These are phyloP conservation scores for Drosophila histrio DNA, from an alignment of 2,888 invertebrate species.

Conservation along the genomic window DNA sequence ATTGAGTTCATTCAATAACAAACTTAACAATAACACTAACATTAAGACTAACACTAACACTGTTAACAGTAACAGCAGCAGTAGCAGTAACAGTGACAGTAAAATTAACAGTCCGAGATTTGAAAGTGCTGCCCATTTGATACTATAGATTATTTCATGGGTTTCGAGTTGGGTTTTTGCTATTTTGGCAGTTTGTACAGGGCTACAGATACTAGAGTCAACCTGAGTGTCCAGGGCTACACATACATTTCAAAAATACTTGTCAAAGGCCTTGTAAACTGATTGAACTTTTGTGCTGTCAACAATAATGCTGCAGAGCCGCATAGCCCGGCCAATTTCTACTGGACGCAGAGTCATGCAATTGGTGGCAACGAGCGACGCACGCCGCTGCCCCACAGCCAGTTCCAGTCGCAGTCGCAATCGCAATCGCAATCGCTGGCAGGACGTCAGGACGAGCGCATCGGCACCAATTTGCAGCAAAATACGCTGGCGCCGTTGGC, in stretches of 20 bases:
- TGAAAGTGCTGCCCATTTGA: conserved; percentile 6
- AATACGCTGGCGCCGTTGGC: conserved; percentile 86
- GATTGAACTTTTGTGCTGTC: conserved; percentile 58
- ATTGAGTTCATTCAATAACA: conserved; percentile 7
- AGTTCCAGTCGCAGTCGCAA: conserved; percentile 65
- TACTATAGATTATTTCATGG: conserved; percentile 26
- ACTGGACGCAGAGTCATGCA: conserved; percentile 91
- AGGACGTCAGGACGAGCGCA: conserved; percentile 76
- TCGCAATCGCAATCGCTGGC: conserved; percentile 53
- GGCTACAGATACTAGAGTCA: neutral
- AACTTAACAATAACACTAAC: conserved; percentile 2
- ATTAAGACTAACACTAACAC: conserved; percentile 6
- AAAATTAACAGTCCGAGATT: conserved; percentile 1
- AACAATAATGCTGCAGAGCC: conserved; percentile 70
- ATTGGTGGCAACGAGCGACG: conserved; percentile 86
- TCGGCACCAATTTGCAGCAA: conserved; percentile 86
- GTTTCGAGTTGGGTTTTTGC: neutral
- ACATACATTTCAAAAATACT: conserved; percentile 6
- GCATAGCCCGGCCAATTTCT: conserved; percentile 85
- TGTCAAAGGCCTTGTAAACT: conserved; percentile 57
- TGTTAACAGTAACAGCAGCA: conserved; percentile 1
- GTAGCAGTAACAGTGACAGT: neutral
- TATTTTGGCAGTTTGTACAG: neutral
- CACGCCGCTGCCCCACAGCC: conserved; percentile 85
- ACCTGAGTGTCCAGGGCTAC: neutral